Conservation (phyloP, 2,113 vertebrate species). For the Brachyistius frenatus region DNA sequence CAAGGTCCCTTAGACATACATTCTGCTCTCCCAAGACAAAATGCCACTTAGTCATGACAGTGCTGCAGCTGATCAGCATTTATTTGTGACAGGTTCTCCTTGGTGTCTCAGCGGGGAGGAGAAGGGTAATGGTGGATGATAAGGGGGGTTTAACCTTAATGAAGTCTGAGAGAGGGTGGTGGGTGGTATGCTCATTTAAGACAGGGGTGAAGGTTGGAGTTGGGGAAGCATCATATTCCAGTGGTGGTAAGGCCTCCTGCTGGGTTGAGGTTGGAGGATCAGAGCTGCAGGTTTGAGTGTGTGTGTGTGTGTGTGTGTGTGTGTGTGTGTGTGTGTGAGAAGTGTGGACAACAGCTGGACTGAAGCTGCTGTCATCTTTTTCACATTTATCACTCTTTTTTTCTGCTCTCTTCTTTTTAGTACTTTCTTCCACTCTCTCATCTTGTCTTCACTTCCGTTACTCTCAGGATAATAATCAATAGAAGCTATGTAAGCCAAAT, state of each 20-base stretch:
- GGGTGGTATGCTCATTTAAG: constrained; percentile 67
- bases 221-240: constrained; percentile 43
- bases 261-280: constrained; percentile 57
- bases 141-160: constrained; percentile 62
- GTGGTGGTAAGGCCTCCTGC: constrained; percentile 62
- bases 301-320: background rate
- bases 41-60: constrained; percentile 34
- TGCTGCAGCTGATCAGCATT: constrained; percentile 48
- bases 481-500: no score
- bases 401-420: background rate
- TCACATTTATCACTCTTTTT: background rate
- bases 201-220: constrained; percentile 64
- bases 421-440: background rate
- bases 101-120: constrained; percentile 65
- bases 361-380: constrained; percentile 56
- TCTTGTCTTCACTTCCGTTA: background rate
- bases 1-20: no score
- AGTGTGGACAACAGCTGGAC: constrained; percentile 67
- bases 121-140: constrained; percentile 75
- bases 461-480: background rate
- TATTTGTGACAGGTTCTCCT: constrained; percentile 66
- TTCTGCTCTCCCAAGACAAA: background rate
- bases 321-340: background rate
- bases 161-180: constrained; percentile 27
- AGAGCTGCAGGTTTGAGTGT: background rate